These are phyloP conservation scores for Orthosia incerta DNA, from an alignment of 2,888 invertebrate species.

Conservation along the genomic window DNA sequence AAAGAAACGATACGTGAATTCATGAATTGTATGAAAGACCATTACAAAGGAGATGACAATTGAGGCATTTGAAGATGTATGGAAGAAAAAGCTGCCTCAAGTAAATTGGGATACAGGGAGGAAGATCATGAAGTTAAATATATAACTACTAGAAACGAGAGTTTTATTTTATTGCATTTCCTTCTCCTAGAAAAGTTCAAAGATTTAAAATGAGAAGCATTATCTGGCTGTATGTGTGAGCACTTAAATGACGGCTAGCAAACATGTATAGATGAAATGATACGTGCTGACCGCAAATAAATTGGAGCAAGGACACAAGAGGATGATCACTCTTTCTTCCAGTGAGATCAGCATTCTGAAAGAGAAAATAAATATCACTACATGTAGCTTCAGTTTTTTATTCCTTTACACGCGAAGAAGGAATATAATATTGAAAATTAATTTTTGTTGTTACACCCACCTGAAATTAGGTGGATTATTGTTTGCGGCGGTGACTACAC, in stretches of 20 bases:
- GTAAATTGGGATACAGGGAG: too few species aligned
- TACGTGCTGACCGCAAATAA: background rate
- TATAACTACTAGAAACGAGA: too few species aligned
- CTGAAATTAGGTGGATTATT: slow-evolving; percentile 7
- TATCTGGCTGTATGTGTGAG: background rate
- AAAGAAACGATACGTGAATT: background rate
- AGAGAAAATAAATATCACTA: background rate
- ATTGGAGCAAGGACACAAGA: background rate
- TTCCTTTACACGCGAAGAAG: background rate
- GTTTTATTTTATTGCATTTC: too few species aligned
- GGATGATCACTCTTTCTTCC: background rate
- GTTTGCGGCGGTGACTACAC: slow-evolving; percentile 21
- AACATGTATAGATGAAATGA: background rate
- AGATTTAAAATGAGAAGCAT: background rate
- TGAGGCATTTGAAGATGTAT: too few species aligned
- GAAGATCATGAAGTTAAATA: too few species aligned
- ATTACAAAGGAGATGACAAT: too few species aligned
- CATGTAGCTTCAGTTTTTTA: background rate
- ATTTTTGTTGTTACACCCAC: slow-evolving; percentile 17
- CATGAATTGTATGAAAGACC: background rate
- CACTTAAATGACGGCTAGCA: background rate
- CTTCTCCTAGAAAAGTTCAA: too few species aligned
- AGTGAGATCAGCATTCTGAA: background rate
- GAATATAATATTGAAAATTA: background rate
- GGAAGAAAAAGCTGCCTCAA: too few species aligned